phyloP scores from a whole-genome alignment of 1,140 invertebrate species.

The Zaprionus gabonicus region DNA sequence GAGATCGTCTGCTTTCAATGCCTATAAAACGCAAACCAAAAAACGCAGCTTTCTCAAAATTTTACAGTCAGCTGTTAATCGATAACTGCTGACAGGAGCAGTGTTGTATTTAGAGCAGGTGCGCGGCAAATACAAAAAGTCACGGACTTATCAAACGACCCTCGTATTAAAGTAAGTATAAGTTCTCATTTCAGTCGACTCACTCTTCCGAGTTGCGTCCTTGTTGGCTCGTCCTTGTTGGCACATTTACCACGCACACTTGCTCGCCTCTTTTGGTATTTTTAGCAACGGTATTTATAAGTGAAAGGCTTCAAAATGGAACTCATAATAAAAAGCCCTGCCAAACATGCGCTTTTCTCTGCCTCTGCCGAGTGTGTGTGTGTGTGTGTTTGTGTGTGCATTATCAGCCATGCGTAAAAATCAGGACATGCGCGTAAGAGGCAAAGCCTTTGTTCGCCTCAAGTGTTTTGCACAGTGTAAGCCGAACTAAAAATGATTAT shows the following conservation, averaged over 20 bases:
- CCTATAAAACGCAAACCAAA: too few species aligned
- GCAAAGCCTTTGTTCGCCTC: slow-evolving; percentile 62
- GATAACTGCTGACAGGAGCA: too few species aligned
- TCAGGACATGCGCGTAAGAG: slow-evolving; percentile 72
- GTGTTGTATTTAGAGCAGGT: too few species aligned
- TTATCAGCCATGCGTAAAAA: slow-evolving; percentile 77
- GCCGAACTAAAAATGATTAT: slow-evolving; percentile 65
- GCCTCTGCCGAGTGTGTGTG: neutral
- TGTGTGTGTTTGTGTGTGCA: slow-evolving; percentile 42
- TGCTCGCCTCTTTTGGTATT: slow-evolving; percentile 41
- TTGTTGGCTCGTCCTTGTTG: slow-evolving; percentile 50
- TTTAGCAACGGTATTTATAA: slow-evolving; percentile 26
- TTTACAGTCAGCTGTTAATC: too few species aligned
- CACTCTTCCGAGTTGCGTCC: slow-evolving; percentile 7
- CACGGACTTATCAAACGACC: too few species aligned
- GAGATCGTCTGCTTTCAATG: too few species aligned
- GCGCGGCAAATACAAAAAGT: too few species aligned
- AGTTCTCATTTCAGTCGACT: neutral
- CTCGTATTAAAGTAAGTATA: too few species aligned
- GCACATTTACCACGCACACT: slow-evolving; percentile 54
- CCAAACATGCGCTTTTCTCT: slow-evolving; percentile 68
- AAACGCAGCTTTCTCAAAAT: too few species aligned
- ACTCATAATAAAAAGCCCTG: slow-evolving; percentile 55
- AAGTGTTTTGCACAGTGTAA: slow-evolving; percentile 31
- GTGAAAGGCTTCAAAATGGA: slow-evolving; percentile 48